These are phyloP conservation scores for Neoscelio sp. DNA, from an alignment of 2,888 invertebrate species.

Conservation along the genomic window DNA sequence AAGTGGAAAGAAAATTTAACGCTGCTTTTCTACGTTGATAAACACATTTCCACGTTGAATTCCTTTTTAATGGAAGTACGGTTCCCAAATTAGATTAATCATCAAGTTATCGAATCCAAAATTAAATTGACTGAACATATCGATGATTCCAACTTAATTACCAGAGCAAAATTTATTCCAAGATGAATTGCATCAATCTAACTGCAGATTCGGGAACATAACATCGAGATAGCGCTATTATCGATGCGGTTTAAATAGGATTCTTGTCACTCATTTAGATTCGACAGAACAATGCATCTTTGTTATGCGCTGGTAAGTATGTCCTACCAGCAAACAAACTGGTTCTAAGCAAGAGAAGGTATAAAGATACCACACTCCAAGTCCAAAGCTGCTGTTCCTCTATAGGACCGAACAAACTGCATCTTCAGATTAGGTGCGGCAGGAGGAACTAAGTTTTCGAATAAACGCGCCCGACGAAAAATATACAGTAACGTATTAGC, in stretches of 20 bases:
- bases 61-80: too few species aligned
- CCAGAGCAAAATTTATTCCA: constrained; percentile 14
- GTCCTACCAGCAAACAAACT: constrained; percentile 47
- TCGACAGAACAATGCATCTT: constrained; percentile 47
- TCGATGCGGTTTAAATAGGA: constrained; percentile 19
- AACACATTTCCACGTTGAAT: too few species aligned
- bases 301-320: constrained; percentile 31
- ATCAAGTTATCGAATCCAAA: too few species aligned
- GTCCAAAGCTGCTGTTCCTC: constrained; percentile 22
- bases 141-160: constrained; percentile 18
- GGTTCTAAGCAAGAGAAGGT: constrained; percentile 3
- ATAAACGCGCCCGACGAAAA: constrained; percentile 25
- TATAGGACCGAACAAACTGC: constrained; percentile 37
- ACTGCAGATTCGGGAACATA: constrained; percentile 5
- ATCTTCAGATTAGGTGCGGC: constrained; percentile 16
- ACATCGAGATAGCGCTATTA: constrained; percentile 32
- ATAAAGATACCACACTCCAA: constrained; percentile 20
- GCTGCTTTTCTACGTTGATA: too few species aligned
- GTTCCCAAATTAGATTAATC: too few species aligned
- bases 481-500: constrained; percentile 21
- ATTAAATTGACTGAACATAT: too few species aligned
- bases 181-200: constrained; percentile 25
- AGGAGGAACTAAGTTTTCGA: constrained; percentile 25
- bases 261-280: constrained; percentile 39
- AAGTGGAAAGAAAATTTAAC: too few species aligned